Evolutionary conservation across 2,113 vertebrate genomes (phyloP), one percentile per base, ranked within the genome.

Genomic region (Gavia stellata): DNA sequence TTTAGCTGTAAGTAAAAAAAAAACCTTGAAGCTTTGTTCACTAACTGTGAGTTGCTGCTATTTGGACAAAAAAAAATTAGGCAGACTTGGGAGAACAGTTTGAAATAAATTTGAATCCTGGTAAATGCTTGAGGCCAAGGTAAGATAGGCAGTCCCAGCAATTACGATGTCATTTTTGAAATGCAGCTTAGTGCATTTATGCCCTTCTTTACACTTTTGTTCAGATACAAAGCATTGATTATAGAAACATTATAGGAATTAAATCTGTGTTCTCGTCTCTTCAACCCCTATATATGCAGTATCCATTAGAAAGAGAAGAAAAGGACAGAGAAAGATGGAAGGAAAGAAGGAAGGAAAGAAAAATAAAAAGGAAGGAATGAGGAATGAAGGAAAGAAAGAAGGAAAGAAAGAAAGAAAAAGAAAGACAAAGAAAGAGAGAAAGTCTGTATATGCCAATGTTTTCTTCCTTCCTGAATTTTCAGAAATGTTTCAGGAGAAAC

Each of bases 1-100:
- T 98, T 98, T 98, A 98, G 97, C 98, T 98, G 97, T 98, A 98
- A 98, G 97, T 98, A 96, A 97, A 98, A 97, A 96, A 96, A 97
- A 97, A 97, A 94, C 94, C 96, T 92, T 49, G 68, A 95, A 96
- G 97, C 97, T 98, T 98, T 98, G 97, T 98, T 98, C 97, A 97
- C 97, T 97, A 97, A 98, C 97, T 97, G 97, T 21, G 59, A 98
- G 97, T 98, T 98, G 97, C 97, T 97, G 97, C 97, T 98, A 97
- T 98, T 98, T 97, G 97, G 96, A 91, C 92, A 58, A 97, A 97
- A 97, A 97, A 97, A 97, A 97, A 97, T 94, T 96, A 97, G 95
- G 92, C 83, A 97, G 96, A 96, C 95, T 97, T 97, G 42, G 93
- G 94, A 97, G 96, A 98, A 98, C 95, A 96, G 96, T 97, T 94